phyloP scores from a whole-genome alignment of 1,140 invertebrate species.

The Drosophila nebulosa region DNA sequence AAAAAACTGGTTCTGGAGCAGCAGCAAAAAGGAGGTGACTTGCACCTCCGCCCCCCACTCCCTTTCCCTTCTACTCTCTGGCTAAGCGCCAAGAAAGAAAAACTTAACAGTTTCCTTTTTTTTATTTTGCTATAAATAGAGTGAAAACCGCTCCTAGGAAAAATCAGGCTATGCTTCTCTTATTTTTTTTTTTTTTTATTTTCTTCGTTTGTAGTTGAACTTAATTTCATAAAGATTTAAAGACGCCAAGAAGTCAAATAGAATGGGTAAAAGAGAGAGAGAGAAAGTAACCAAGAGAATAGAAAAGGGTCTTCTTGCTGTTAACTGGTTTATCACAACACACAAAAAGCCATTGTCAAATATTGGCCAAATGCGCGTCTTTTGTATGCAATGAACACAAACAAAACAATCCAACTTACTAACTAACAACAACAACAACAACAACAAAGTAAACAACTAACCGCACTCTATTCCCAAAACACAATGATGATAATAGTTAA shows the following conservation, averaged over 20 bases:
- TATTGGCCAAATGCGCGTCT: constrained; percentile 40
- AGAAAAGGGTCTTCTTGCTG: constrained; percentile 18
- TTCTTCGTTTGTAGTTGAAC: neutral
- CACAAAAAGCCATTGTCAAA: constrained; percentile 43
- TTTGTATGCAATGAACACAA: constrained; percentile 47
- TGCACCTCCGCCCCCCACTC: too few relatives aligned
- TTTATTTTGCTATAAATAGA: constrained; percentile 66
- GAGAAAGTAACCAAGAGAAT: constrained; percentile 1
- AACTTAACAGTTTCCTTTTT: constrained; percentile 50
- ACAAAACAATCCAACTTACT: neutral
- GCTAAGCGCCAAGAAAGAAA: constrained; percentile 58
- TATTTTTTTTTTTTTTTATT: neutral
- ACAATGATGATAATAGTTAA: constrained; percentile 13
- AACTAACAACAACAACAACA: constrained; percentile 42
- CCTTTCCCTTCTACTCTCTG: constrained; percentile 28
- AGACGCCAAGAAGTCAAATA: neutral
- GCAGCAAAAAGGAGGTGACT: constrained; percentile 9
- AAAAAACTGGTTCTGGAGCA: constrained; percentile 62
- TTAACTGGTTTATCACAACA: constrained; percentile 30
- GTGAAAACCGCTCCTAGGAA: constrained; percentile 51
- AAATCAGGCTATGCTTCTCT: constrained; percentile 28
- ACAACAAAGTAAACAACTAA: constrained; percentile 33
- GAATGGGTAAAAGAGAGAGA: neutral
- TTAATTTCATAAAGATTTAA: neutral
- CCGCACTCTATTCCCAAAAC: constrained; percentile 10